These are phyloP conservation scores for Caradrina kadenii DNA, from an alignment of 2,888 invertebrate species.

Conservation along the genomic window DNA sequence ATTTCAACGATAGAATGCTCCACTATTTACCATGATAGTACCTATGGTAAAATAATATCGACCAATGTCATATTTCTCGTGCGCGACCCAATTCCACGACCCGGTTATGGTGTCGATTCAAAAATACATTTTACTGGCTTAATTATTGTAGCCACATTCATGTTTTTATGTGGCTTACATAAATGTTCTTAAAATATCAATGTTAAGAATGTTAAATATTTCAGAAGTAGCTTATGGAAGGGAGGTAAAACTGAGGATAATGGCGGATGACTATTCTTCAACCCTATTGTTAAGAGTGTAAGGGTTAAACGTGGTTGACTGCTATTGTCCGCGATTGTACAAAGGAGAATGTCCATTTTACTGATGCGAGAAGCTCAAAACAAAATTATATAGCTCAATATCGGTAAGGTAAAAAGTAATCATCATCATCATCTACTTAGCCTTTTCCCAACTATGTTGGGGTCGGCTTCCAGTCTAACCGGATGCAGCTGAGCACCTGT, in stretches of 20 bases:
- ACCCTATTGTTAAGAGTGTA: no score
- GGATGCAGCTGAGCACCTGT: no score
- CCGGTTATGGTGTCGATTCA: conserved; percentile 50
- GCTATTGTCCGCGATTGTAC: no score
- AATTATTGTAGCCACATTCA: conserved; percentile 22
- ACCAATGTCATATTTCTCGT: conserved; percentile 58
- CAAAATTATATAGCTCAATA: neutral
- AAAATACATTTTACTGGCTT: conserved; percentile 45
- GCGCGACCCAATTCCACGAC: conserved; percentile 67
- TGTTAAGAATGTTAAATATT: neutral
- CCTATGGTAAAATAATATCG: conserved; percentile 58
- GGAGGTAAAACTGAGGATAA: no score
- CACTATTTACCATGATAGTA: conserved; percentile 29
- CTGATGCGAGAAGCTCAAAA: neutral
- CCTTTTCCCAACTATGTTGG: no score
- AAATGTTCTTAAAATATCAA: neutral
- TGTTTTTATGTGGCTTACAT: conserved; percentile 2
- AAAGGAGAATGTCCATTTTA: no score
- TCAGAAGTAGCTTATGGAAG: no score
- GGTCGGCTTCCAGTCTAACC: no score
- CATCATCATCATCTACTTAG: no score
- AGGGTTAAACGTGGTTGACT: no score
- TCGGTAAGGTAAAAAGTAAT: neutral
- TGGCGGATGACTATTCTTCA: no score
- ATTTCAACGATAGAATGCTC: neutral